These are phyloP conservation scores for Erpetoichthys calabaricus DNA, from an alignment of 2,797 vertebrate genomes.

Conservation along the genomic window DNA sequence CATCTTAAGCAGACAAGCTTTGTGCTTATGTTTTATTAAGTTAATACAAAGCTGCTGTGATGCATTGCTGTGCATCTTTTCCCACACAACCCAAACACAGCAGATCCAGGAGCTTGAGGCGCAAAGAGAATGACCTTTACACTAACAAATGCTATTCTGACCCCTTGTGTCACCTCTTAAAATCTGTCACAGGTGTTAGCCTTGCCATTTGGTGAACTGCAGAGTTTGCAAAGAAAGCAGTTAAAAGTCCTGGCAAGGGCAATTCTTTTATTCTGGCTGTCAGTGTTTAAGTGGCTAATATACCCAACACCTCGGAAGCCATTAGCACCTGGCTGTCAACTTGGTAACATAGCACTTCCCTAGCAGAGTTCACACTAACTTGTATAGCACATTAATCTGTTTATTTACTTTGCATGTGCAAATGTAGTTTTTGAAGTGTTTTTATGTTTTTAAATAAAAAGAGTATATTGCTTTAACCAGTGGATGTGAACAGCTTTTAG, in stretches of 20 bases:
- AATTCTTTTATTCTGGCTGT: constrained; percentile 42
- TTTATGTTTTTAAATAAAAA: too few relatives aligned
- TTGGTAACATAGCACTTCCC: constrained; percentile 6
- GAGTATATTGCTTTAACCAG: too few relatives aligned
- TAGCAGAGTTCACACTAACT: neutral
- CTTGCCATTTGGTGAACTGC: constrained; percentile 33
- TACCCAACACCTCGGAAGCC: constrained; percentile 42
- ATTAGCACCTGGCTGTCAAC: constrained; percentile 36
- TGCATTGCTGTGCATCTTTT: too few relatives aligned
- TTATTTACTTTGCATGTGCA: constrained; percentile 11
- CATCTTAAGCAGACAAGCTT: too few relatives aligned
- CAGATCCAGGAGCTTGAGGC: constrained; percentile 12
- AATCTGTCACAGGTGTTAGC: constrained; percentile 48
- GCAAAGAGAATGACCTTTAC: constrained; percentile 21
- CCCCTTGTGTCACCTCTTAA: constrained; percentile 36
- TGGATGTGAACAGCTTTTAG: too few relatives aligned
- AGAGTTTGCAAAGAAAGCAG: constrained; percentile 39
- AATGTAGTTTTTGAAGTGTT: neutral
- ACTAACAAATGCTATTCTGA: constrained; percentile 35
- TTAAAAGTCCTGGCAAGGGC: constrained; percentile 34
- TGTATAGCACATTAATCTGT: constrained; percentile 10
- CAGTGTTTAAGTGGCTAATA: constrained; percentile 45
- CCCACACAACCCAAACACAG: too few relatives aligned
- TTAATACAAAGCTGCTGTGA: too few relatives aligned
- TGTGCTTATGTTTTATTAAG: too few relatives aligned